Conservation (phyloP, 1,140 invertebrate genomes). For the Drosophila truncata region DNA sequence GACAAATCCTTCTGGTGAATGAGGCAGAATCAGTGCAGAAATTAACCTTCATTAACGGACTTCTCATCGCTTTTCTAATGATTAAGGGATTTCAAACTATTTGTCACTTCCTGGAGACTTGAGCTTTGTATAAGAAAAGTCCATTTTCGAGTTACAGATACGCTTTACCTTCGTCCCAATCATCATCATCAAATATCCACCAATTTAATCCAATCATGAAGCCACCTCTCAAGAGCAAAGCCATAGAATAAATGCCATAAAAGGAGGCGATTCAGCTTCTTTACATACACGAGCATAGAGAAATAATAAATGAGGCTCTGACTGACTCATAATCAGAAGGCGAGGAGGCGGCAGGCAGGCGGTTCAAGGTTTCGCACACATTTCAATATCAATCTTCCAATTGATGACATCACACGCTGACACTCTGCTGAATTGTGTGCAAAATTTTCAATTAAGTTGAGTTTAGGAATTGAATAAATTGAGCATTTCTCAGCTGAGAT, state of each 20-base stretch:
- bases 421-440: conserved; percentile 5
- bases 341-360: background rate
- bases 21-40: conserved; percentile 4
- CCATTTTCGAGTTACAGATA: background rate
- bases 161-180: conserved; percentile 20
- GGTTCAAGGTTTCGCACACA: conserved; percentile 33
- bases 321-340: conserved; percentile 34
- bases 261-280: conserved; percentile 23
- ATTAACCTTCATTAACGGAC: conserved; percentile 4
- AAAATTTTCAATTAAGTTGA: conserved; percentile 39
- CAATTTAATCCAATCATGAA: conserved; percentile 43
- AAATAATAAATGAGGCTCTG: conserved; percentile 26
- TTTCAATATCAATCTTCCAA: conserved; percentile 29
- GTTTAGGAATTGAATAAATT: conserved; percentile 15
- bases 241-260: conserved; percentile 30
- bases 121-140: background rate
- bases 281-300: conserved; percentile 19
- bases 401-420: conserved; percentile 59
- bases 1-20: conserved; percentile 5
- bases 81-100: conserved; percentile 6
- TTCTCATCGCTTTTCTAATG: background rate
- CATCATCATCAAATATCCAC: conserved; percentile 20
- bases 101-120: background rate
- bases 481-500: background rate
- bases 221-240: conserved; percentile 12